These are phyloP conservation scores for Hippoglossus stenolepis DNA, from an alignment of 2,113 vertebrate species.

Conservation along the genomic window DNA sequence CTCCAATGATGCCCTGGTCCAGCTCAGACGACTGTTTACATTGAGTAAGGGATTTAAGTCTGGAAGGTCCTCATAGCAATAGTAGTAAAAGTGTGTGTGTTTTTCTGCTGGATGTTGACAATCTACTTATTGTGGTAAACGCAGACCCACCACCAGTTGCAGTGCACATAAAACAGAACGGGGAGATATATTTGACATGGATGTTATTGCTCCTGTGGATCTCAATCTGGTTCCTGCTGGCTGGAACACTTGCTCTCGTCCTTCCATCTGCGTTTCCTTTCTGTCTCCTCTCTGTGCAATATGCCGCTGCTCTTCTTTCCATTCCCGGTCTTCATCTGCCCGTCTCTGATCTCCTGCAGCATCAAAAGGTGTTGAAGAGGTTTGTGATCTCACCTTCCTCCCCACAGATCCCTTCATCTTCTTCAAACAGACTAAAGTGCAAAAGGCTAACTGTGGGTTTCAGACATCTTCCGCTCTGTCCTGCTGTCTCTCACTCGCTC, in stretches of 20 bases:
- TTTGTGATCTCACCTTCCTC: slow-evolving; percentile 62
- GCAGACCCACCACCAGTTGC: background rate
- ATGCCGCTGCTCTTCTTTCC: slow-evolving; percentile 10
- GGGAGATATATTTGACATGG: slow-evolving; percentile 1
- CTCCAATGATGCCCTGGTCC: too few relatives aligned
- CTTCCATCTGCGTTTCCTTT: slow-evolving; percentile 9
- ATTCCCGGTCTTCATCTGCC: slow-evolving; percentile 19
- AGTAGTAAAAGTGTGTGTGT: background rate
- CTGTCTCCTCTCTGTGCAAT: slow-evolving; percentile 26
- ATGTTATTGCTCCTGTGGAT: slow-evolving; percentile 21
- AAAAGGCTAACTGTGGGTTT: slow-evolving; percentile 67
- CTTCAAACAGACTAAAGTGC: slow-evolving; percentile 65
- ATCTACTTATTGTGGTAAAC: background rate
- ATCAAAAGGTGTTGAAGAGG: slow-evolving; percentile 72
- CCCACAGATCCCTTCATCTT: slow-evolving; percentile 67
- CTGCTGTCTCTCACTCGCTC: background rate
- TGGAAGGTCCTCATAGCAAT: too few relatives aligned
- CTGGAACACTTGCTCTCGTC: slow-evolving; percentile 14
- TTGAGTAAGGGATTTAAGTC: too few relatives aligned
- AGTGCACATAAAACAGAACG: background rate
- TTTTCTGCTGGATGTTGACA: background rate
- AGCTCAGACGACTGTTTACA: too few relatives aligned
- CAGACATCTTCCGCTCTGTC: slow-evolving; percentile 12
- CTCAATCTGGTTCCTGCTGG: slow-evolving; percentile 31
- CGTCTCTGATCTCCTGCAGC: slow-evolving; percentile 66